Evolutionary conservation across 2,797 vertebrate species (phyloP).

Genomic region (Anabacerthia variegaticeps): DNA sequence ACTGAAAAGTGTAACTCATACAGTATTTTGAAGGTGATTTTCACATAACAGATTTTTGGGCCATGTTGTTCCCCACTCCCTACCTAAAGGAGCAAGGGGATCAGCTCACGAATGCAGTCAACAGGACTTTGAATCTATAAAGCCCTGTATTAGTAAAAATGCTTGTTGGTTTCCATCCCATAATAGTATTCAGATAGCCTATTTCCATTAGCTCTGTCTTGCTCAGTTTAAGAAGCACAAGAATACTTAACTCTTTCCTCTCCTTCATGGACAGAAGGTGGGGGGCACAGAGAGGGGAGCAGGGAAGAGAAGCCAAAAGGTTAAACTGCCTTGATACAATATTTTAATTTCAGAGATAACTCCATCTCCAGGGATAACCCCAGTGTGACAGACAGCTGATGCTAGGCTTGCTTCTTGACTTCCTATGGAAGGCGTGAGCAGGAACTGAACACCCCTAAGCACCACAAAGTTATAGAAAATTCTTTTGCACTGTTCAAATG

Average conservation of each 20-base stretch:
- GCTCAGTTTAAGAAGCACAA: background rate
- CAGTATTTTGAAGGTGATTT: background rate
- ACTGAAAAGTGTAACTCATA: background rate
- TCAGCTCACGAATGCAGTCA: background rate
- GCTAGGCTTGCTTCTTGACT: background rate
- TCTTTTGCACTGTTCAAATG: background rate
- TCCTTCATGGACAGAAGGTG: background rate
- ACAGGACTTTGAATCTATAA: background rate
- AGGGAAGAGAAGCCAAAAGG: background rate
- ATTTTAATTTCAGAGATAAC: background rate
- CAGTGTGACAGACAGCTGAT: background rate
- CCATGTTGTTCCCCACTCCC: background rate
- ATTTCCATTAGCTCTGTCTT: background rate
- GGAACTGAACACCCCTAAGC: background rate
- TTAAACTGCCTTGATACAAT: background rate
- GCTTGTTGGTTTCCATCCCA: accelerated
- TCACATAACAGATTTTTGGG: background rate
- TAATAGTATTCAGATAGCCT: background rate
- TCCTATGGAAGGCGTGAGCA: background rate
- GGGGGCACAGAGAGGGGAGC: accelerated
- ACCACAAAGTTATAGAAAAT: background rate
- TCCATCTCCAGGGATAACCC: background rate
- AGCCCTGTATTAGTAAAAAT: background rate
- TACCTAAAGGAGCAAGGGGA: background rate
- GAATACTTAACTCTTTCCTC: background rate